phyloP scores from a whole-genome alignment of 2,888 invertebrate genomes.

The Ypsolopha scabrella region DNA sequence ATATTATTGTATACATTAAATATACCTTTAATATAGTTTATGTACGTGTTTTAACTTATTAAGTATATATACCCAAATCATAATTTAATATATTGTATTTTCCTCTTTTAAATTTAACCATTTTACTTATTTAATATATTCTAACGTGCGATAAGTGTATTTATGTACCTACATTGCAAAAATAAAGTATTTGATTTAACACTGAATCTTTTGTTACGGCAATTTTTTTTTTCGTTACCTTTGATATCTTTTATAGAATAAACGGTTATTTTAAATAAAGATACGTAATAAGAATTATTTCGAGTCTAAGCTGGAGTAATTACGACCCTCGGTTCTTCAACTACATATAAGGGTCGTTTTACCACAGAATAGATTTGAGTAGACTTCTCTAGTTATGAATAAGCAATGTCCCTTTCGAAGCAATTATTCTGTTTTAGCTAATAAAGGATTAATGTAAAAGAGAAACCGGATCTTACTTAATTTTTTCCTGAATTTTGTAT shows the following conservation, averaged over 20 bases:
- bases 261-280: not conserved
- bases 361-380: not conserved
- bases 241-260: not conserved
- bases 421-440: conserved; percentile 57
- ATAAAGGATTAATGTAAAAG: conserved; percentile 57
- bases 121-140: too few species aligned
- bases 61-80: too few species aligned
- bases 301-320: not conserved
- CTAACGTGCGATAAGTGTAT: too few species aligned
- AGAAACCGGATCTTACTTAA: not conserved
- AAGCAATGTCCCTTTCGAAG: conserved; percentile 23
- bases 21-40: too few species aligned
- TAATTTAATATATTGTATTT: too few species aligned
- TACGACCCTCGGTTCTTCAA: not conserved
- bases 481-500: not conserved
- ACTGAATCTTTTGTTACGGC: not conserved
- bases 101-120: too few species aligned
- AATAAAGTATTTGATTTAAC: too few species aligned
- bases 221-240: not conserved
- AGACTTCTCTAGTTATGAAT: not conserved
- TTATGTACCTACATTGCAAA: too few species aligned
- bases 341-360: not conserved
- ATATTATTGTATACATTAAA: too few species aligned
- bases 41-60: too few species aligned
- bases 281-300: not conserved